A percentile compares a stretch with the other conserved stretches of the same genome.
Conservation (phyloP, 2,113 vertebrate species). For the Megaceryle torquata region DNA sequence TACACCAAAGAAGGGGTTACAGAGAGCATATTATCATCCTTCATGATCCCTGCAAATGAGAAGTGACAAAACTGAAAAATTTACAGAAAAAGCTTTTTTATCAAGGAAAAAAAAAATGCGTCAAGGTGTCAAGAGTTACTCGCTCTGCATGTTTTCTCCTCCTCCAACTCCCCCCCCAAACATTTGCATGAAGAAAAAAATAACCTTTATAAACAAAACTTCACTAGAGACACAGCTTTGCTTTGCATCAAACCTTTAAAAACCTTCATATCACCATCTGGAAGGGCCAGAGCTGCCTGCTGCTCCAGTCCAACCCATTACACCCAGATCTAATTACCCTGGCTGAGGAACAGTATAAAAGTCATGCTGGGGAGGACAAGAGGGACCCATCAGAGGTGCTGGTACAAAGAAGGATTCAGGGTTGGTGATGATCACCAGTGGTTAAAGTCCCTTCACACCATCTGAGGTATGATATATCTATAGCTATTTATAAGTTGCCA, state of each 20-base stretch:
- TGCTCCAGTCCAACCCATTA: not conserved
- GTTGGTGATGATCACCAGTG: rapidly evolving
- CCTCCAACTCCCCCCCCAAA: too few species aligned
- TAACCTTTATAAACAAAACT: not conserved
- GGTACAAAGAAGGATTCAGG: not conserved
- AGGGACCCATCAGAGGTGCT: not conserved
- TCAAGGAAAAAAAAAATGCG: not conserved
- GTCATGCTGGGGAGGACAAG: not conserved
- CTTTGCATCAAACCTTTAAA: not conserved
- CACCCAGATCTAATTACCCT: not conserved
- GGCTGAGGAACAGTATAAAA: not conserved
- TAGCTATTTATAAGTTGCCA: not conserved
- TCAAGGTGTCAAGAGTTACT: not conserved
- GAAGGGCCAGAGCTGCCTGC: not conserved
- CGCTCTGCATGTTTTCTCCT: not conserved
- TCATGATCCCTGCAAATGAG: not conserved
- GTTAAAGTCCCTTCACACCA: not conserved
- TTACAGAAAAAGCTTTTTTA: not conserved
- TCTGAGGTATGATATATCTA: not conserved
- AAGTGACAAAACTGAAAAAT: slow-evolving; percentile 34
- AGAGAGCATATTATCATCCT: not conserved
- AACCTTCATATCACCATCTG: not conserved
- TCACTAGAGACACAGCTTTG: not conserved
- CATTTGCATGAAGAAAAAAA: not conserved
- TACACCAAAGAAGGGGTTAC: not conserved